A percentile compares a stretch with the other conserved stretches of the same genome.
Conservation (phyloP, 2,113 vertebrate species). For the Psephotus haematonotus region DNA sequence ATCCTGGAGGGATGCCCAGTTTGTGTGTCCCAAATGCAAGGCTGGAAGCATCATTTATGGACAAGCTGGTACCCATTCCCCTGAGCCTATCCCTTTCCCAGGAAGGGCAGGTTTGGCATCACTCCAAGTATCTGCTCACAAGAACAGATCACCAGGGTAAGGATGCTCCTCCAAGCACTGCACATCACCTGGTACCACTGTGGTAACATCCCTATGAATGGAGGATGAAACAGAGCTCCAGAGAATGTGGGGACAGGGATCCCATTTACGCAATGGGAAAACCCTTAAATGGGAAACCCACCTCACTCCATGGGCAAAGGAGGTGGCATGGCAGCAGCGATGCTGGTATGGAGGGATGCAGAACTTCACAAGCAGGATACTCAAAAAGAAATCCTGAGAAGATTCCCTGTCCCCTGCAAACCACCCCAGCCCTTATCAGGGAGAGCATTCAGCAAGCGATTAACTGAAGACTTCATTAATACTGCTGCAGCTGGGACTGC, state of each 20-base stretch:
- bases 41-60: background rate
- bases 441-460: background rate
- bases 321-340: fast-evolving
- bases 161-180: background rate
- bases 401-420: background rate
- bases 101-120: background rate
- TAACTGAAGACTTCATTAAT: slow-evolving; percentile 55
- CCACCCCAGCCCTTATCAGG: background rate
- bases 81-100: background rate
- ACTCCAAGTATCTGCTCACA: background rate
- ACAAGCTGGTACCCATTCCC: fast-evolving
- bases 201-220: background rate
- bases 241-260: background rate
- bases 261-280: background rate
- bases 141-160: fast-evolving
- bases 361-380: background rate
- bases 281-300: background rate
- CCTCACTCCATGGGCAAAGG: fast-evolving
- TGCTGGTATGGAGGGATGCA: fast-evolving
- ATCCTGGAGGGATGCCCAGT: background rate
- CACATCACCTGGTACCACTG: background rate
- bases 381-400: background rate
- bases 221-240: background rate
- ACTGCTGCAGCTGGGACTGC: slow-evolving; percentile 54
- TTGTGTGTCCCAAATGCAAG: background rate